Evolutionary conservation across 2,113 vertebrate species (phyloP), one percentile per base, ranked within the genome.

Genomic region (Ictalurus punctatus): DNA sequence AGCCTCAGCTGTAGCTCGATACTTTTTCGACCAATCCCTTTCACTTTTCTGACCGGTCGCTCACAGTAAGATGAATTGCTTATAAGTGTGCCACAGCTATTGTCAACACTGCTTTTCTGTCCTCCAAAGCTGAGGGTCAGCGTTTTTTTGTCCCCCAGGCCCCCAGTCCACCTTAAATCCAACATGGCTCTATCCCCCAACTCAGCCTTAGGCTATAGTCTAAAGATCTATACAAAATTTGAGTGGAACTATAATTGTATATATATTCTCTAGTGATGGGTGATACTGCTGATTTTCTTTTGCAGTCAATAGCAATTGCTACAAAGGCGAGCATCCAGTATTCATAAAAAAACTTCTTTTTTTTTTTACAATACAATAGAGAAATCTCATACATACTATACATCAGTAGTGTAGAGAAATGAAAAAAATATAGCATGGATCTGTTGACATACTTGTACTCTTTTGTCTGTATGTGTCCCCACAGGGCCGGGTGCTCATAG

Each of bases 401-500:
- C 19, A 25, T 76, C 37, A 82, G 7, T 82, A 21, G 0, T 34
- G 17, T 54, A n/a, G 23, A 61, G 25, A 56, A 58, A 56, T 81
- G 14, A 56, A 58, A 54, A 85, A n/a, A n/a, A 34, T 48, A 34
- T 16, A 73, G 54, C 17, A 71, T 14, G 6, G 27, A 23, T 1
- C 17, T 52, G 25, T 54, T 76, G 5, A 56, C 25, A 12, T 78
- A 16, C 30, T 76, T 86, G 54, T 61, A 34, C 9, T n/a, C 10
- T n/a, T 61, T 23, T 92, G 83, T 92, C 76, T 92, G 90, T 59
- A 25, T 92, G 4, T 96, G 82, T 95, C 91, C 94, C 94, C 84
- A 92, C 95, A 99, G 98, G 96, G 95, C 91, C 96, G 97, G 93
- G 94, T 97, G 93, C 97, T 97, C 94, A 96, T 98, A 91, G 97